These are phyloP conservation scores for Pyrrhosoma nymphula DNA, from an alignment of 2,888 invertebrate species.

Conservation along the genomic window DNA sequence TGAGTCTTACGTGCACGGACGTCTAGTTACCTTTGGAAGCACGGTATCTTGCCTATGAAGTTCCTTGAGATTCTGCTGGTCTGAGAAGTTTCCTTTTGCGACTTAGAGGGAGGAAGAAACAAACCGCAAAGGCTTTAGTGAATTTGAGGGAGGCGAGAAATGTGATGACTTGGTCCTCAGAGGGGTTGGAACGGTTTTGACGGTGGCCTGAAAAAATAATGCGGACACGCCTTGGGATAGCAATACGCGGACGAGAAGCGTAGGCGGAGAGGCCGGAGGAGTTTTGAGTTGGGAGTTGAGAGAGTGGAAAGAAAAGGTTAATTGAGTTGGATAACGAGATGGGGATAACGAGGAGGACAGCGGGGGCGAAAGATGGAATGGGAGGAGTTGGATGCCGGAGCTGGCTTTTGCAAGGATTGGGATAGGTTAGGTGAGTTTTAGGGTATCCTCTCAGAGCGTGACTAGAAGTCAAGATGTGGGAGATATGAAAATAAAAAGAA, in stretches of 20 bases:
- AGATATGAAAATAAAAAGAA: neutral
- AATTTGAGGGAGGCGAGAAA: neutral
- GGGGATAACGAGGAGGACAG: neutral
- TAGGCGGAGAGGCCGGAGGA: neutral
- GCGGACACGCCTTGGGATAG: neutral
- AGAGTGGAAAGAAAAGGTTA: neutral
- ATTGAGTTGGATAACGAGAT: slow-evolving; percentile 11
- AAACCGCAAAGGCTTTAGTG: neutral
- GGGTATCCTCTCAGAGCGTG: neutral
- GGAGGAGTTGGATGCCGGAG: too few species aligned
- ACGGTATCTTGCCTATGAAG: neutral
- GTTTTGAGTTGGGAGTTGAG: neutral
- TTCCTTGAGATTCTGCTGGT: neutral
- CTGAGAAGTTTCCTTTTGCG: neutral
- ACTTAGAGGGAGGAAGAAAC: neutral
- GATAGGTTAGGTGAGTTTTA: neutral
- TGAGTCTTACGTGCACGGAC: too few species aligned
- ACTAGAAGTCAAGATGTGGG: neutral
- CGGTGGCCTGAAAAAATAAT: neutral
- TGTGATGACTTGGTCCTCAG: neutral
- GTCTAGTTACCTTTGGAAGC: too few species aligned
- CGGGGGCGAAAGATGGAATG: neutral
- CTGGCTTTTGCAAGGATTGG: neutral
- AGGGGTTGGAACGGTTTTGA: neutral
- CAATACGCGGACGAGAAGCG: neutral